phyloP scores from a whole-genome alignment of 2,888 invertebrate genomes.

The Drosophila anomelani region DNA sequence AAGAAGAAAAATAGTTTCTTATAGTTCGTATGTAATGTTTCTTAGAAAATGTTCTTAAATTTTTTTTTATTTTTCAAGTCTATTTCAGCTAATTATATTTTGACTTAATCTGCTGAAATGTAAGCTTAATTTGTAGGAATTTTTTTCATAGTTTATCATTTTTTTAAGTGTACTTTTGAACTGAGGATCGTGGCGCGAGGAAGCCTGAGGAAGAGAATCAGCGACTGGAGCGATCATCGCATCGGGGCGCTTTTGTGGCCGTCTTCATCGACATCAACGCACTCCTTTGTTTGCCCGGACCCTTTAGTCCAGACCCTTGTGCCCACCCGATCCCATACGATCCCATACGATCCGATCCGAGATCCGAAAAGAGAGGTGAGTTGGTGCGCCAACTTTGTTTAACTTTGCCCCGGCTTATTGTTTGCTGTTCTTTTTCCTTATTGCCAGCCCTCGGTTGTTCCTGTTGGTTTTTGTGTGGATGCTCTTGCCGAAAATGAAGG shows the following conservation, averaged over 20 bases:
- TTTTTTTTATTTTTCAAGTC: neutral
- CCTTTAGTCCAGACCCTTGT: slow-evolving; percentile 54
- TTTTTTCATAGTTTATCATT: neutral
- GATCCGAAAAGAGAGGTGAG: slow-evolving; percentile 39
- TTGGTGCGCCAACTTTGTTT: slow-evolving; percentile 70
- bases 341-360: slow-evolving; percentile 4
- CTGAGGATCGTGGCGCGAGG: slow-evolving; percentile 8
- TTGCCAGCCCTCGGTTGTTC: slow-evolving; percentile 29
- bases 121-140: neutral
- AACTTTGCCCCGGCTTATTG: slow-evolving; percentile 64
- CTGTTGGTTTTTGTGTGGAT: slow-evolving; percentile 58
- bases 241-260: slow-evolving; percentile 74
- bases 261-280: slow-evolving; percentile 74
- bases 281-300: slow-evolving; percentile 71
- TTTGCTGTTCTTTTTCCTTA: slow-evolving; percentile 44
- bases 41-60: neutral
- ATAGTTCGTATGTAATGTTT: neutral
- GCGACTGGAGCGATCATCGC: slow-evolving; percentile 72
- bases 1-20: neutral
- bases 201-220: slow-evolving; percentile 42
- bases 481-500: slow-evolving; percentile 51
- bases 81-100: neutral
- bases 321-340: slow-evolving; percentile 7
- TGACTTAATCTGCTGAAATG: neutral
- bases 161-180: neutral